Evolutionary conservation across 2,797 vertebrate species (phyloP).

Genomic region (Cynopterus sphinx): DNA sequence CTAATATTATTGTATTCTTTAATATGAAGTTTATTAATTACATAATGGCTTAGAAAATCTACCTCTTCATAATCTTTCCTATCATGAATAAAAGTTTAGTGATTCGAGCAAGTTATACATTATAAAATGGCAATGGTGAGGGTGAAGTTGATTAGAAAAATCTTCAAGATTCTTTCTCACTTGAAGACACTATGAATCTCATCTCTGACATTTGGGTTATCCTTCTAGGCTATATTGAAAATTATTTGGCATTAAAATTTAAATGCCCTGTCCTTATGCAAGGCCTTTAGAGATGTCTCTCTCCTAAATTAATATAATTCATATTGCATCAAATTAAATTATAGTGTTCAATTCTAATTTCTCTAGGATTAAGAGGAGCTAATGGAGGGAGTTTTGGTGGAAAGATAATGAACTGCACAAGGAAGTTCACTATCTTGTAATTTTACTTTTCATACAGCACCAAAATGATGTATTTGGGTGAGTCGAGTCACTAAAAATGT

Average conservation of each 20-base stretch:
- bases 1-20: background rate
- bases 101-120: background rate
- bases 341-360: background rate
- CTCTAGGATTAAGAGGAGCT: background rate
- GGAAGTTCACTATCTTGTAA: background rate
- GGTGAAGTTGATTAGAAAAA: background rate
- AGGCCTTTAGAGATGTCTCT: background rate
- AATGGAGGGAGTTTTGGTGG: background rate
- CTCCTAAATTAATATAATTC: background rate
- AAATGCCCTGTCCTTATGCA: background rate
- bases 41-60: slow-evolving; percentile 17
- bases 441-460: background rate
- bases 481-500: background rate
- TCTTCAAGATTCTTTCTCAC: background rate
- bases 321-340: background rate
- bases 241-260: background rate
- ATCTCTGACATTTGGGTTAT: background rate
- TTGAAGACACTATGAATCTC: slow-evolving; percentile 10
- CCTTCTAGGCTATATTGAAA: background rate
- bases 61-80: background rate
- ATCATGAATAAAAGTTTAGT: background rate
- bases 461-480: background rate
- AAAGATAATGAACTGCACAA: background rate
- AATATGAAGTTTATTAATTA: slow-evolving; percentile 50
- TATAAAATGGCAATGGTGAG: background rate